phyloP scores from a whole-genome alignment of 2,113 vertebrate genomes.

The Lampris megalopsis region DNA sequence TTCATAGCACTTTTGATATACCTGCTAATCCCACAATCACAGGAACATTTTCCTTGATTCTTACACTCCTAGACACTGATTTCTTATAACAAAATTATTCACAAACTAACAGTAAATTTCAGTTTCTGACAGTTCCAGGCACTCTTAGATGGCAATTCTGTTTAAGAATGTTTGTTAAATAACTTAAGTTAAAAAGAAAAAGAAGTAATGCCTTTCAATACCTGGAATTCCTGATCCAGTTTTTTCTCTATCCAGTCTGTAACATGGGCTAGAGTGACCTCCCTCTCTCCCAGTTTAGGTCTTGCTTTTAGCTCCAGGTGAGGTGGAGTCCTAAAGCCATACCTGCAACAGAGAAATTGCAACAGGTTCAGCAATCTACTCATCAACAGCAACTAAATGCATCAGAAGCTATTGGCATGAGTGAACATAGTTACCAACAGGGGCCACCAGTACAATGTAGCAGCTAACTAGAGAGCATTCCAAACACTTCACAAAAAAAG shows the following conservation, averaged over 20 bases:
- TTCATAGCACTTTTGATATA: too few relatives aligned
- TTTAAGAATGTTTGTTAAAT: too few relatives aligned
- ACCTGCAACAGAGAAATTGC: constrained; percentile 80
- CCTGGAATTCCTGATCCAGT: constrained; percentile 87
- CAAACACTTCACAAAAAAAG: too few relatives aligned
- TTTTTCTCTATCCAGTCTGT: constrained; percentile 99
- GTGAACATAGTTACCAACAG: constrained; percentile 34
- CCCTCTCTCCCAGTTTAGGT: constrained; percentile 96
- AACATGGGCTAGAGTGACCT: constrained; percentile 96
- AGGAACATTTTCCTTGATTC: too few relatives aligned
- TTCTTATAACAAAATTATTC: too few relatives aligned
- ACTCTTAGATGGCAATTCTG: too few relatives aligned
- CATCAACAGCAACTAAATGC: background rate
- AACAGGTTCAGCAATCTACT: background rate
- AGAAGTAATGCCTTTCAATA: constrained; percentile 22
- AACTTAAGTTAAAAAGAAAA: background rate
- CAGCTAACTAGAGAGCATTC: background rate
- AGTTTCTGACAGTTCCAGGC: too few relatives aligned
- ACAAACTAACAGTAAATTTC: too few relatives aligned
- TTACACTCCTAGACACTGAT: too few relatives aligned
- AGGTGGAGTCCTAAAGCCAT: constrained; percentile 95
- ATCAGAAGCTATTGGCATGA: background rate
- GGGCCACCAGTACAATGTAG: constrained; percentile 20
- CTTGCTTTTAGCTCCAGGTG: constrained; percentile 94
- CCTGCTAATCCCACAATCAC: too few relatives aligned